Percentiles rank a stretch among this genome's conserved stretches.
Conservation (phyloP, 2,888 invertebrate species). For the Hyposoter didymator region DNA sequence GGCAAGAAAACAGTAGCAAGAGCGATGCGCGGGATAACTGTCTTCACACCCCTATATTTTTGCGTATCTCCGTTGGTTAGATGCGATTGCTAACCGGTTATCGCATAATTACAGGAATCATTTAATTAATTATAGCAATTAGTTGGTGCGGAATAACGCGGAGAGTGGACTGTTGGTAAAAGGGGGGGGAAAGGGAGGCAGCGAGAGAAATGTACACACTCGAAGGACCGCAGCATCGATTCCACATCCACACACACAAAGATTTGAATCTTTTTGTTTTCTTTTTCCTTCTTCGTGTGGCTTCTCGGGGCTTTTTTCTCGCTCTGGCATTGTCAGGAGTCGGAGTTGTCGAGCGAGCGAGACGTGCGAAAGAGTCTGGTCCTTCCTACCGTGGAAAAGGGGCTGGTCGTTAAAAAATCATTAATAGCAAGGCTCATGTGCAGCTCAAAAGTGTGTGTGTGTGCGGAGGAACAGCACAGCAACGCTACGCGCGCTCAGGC, state of each 20-base stretch:
- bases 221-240: conserved; percentile 26
- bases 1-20: conserved; percentile 51
- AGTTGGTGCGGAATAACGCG: conserved; percentile 71
- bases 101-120: conserved; percentile 79
- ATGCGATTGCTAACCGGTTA: conserved; percentile 64
- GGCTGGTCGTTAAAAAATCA: conserved; percentile 69
- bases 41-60: conserved; percentile 65
- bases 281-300: not conserved
- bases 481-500: conserved; percentile 17
- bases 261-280: conserved; percentile 9
- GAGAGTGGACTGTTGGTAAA: conserved; percentile 51
- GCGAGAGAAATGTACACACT: conserved; percentile 51
- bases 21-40: conserved; percentile 65
- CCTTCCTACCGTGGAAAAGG: conserved; percentile 64
- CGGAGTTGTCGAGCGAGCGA: conserved; percentile 55
- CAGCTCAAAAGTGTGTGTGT: too few relatives aligned
- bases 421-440: conserved; percentile 59
- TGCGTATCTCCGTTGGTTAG: conserved; percentile 73
- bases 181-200: conserved; percentile 19
- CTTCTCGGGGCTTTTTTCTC: conserved; percentile 28
- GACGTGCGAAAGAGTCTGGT: conserved; percentile 63
- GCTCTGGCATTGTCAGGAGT: conserved; percentile 44
- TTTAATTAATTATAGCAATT: conserved; percentile 80
- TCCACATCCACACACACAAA: not conserved
- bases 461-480: not conserved